Percentiles rank a stretch among this genome's conserved stretches.
Evolutionary conservation across 2,113 vertebrate genomes (phyloP).

Genomic region (Dicrurus megarhynchus): DNA sequence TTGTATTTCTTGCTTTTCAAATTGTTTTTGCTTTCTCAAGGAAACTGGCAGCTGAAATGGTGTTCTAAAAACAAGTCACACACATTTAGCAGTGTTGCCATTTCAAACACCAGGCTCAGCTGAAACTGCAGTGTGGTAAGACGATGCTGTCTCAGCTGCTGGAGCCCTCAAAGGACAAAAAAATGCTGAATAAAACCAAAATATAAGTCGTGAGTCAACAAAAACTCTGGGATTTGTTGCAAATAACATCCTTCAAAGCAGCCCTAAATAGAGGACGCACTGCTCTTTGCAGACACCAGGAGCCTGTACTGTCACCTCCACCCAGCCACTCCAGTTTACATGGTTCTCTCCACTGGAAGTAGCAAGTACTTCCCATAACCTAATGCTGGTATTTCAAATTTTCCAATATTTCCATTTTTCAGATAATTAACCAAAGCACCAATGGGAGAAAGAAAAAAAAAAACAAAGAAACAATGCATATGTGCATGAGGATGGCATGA

Average conservation of each 20-base stretch:
- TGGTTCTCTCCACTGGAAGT: not conserved
- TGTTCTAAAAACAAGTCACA: constrained; percentile 52
- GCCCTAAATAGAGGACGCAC: not conserved
- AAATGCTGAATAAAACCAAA: constrained; percentile 61
- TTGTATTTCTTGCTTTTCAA: constrained; percentile 17
- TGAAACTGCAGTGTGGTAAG: constrained; percentile 5
- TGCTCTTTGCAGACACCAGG: not conserved
- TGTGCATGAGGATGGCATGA: accelerated
- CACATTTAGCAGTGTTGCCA: constrained; percentile 27
- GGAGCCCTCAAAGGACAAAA: constrained; percentile 45
- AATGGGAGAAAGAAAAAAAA: not conserved
- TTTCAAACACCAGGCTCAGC: constrained; percentile 50
- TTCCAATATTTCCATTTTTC: not conserved
- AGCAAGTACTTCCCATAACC: not conserved
- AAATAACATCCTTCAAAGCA: not conserved
- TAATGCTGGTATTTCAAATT: not conserved
- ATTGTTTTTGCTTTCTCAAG: constrained; percentile 47
- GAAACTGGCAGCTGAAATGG: constrained; percentile 30
- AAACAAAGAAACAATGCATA: not conserved
- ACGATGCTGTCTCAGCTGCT: constrained; percentile 55
- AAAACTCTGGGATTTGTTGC: constrained; percentile 2
- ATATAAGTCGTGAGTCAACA: constrained; percentile 44
- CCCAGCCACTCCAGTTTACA: not conserved
- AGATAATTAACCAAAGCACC: not conserved
- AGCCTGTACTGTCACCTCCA: not conserved